phyloP scores from a whole-genome alignment of 1,140 invertebrate species.

The Polyergus mexicanus region DNA sequence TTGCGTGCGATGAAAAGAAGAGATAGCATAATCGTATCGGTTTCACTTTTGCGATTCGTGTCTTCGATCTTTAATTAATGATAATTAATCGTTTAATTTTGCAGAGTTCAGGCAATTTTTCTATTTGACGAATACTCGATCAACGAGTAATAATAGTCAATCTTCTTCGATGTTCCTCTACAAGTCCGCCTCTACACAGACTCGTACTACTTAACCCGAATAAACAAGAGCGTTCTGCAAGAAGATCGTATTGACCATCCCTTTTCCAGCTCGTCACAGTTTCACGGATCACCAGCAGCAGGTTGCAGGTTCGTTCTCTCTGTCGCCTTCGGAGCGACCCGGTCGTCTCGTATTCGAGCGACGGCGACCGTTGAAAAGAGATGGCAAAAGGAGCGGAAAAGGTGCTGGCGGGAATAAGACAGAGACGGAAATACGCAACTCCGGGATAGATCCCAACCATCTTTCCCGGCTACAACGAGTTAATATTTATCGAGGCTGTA shows the following conservation, averaged over 20 bases:
- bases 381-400: neutral
- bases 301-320: conserved; percentile 15
- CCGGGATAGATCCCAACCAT: conserved; percentile 64
- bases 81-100: neutral
- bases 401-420: conserved; percentile 1
- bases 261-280: conserved; percentile 63
- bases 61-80: neutral
- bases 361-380: conserved; percentile 20
- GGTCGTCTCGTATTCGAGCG: conserved; percentile 56
- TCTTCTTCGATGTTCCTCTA: neutral
- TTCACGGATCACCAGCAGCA: conserved; percentile 5
- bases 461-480: conserved; percentile 70
- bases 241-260: conserved; percentile 72
- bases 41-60: neutral
- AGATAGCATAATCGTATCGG: neutral
- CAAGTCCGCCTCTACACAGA: neutral
- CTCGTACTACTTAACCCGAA: conserved; percentile 67
- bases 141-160: neutral
- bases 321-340: conserved; percentile 49
- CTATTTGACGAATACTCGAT: neutral
- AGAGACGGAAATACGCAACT: conserved; percentile 48
- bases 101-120: neutral
- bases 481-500: conserved; percentile 78
- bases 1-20: neutral
- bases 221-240: conserved; percentile 70